Evolutionary conservation across 2,113 vertebrate genomes (phyloP).

Genomic region (Pogonocichla stellata): DNA sequence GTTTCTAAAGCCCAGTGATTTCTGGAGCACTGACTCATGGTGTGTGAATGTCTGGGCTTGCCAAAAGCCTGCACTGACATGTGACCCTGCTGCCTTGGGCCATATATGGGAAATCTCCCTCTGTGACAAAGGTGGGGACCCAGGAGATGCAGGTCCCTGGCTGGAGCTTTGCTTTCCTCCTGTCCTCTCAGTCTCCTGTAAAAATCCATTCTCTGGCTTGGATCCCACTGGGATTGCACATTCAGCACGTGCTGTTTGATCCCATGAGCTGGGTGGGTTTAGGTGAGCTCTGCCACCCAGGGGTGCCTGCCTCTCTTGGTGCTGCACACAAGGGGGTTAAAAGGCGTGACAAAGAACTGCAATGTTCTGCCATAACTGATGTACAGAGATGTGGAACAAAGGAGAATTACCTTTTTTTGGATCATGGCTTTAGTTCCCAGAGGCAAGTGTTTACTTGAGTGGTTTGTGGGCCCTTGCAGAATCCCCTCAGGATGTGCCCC

Average conservation of each 20-base stretch:
- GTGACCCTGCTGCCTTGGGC: background rate
- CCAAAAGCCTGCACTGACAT: background rate
- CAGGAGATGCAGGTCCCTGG: background rate
- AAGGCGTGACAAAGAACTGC: background rate
- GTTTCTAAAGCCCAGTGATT: background rate
- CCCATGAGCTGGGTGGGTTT: background rate
- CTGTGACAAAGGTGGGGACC: background rate
- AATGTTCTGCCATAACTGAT: background rate
- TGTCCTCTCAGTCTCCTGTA: background rate
- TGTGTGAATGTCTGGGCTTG: slow-evolving; percentile 24
- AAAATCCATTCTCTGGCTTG: background rate
- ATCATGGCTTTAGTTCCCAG: background rate
- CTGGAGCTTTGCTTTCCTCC: background rate
- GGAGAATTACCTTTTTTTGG: background rate
- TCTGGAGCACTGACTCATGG: slow-evolving; percentile 34
- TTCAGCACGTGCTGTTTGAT: background rate
- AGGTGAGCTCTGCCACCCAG: background rate
- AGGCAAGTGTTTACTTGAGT: background rate
- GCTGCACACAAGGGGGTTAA: background rate
- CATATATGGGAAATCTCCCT: slow-evolving; percentile 9
- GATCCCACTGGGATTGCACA: background rate
- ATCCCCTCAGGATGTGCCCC: background rate
- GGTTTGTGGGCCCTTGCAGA: background rate
- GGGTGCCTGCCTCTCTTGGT: background rate
- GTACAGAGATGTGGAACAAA: background rate